Conservation (phyloP, 2,113 vertebrate genomes). For the Caracal caracal region DNA sequence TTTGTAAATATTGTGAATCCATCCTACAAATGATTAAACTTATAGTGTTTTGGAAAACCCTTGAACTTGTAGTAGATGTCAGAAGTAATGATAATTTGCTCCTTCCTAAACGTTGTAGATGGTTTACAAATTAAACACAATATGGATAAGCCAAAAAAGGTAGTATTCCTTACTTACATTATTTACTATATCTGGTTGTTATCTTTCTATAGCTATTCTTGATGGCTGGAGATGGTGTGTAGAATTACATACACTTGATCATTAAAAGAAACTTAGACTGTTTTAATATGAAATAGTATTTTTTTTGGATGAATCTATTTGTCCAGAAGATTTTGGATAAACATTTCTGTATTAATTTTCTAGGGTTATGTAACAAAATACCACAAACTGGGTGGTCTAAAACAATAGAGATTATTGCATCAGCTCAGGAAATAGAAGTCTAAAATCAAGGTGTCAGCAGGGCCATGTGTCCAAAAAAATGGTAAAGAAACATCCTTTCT, state of each 20-base stretch:
- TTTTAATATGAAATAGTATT: not conserved
- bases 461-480: not conserved
- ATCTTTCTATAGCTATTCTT: not conserved
- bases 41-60: rapidly evolving
- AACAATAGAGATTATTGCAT: not conserved
- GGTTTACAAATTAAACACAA: not conserved
- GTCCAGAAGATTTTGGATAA: not conserved
- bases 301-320: not conserved
- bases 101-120: not conserved
- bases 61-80: not conserved
- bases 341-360: not conserved
- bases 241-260: not conserved
- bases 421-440: not conserved
- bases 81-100: not conserved
- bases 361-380: not conserved
- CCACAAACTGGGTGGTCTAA: not conserved
- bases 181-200: not conserved
- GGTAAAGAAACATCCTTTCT: not conserved
- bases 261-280: not conserved
- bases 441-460: not conserved
- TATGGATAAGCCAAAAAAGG: not conserved
- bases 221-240: not conserved
- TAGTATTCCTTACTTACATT: not conserved
- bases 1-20: not conserved
- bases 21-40: not conserved